Percentiles rank a stretch among this genome's conserved stretches.
These are phyloP conservation scores for Hypsopygia costalis DNA, from an alignment of 2,888 invertebrate genomes.

Conservation along the genomic window DNA sequence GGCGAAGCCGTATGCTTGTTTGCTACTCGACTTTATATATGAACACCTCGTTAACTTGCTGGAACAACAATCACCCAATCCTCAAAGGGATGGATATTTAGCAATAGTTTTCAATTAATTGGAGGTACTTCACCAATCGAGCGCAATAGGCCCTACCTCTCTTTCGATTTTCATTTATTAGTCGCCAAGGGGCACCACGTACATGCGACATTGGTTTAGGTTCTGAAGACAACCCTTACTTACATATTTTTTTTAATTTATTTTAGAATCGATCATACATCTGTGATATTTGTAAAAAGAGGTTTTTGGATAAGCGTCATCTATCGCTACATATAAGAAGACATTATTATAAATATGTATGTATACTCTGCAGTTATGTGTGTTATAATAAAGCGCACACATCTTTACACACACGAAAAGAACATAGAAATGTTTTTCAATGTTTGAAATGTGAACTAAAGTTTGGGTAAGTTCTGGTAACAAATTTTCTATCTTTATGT, in stretches of 20 bases:
- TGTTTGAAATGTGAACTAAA: slow-evolving; percentile 34
- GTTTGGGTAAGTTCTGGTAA: slow-evolving; percentile 38
- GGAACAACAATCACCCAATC: too few species aligned
- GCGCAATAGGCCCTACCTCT: too few species aligned
- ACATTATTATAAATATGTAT: slow-evolving; percentile 27
- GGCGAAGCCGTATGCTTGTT: too few species aligned
- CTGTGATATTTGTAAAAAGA: slow-evolving; percentile 32
- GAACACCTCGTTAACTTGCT: too few species aligned
- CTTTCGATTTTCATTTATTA: too few species aligned
- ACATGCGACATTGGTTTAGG: too few species aligned
- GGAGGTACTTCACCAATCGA: too few species aligned
- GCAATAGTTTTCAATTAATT: not conserved
- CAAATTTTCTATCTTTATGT: too few species aligned
- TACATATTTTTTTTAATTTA: not conserved
- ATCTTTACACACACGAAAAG: slow-evolving; percentile 15
- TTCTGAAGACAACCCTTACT: too few species aligned
- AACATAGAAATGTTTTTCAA: slow-evolving; percentile 28
- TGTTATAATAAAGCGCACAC: slow-evolving; percentile 15
- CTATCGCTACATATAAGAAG: slow-evolving; percentile 21
- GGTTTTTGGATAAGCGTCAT: slow-evolving; percentile 13
- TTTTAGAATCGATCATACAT: slow-evolving; percentile 21
- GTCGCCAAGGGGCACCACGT: too few species aligned
- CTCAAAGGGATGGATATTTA: not conserved
- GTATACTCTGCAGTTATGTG: slow-evolving; percentile 25
- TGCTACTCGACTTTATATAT: too few species aligned